Evolutionary conservation across 2,113 vertebrate species (phyloP), one percentile per base, ranked within the genome.

Genomic region (Abramis brama): DNA sequence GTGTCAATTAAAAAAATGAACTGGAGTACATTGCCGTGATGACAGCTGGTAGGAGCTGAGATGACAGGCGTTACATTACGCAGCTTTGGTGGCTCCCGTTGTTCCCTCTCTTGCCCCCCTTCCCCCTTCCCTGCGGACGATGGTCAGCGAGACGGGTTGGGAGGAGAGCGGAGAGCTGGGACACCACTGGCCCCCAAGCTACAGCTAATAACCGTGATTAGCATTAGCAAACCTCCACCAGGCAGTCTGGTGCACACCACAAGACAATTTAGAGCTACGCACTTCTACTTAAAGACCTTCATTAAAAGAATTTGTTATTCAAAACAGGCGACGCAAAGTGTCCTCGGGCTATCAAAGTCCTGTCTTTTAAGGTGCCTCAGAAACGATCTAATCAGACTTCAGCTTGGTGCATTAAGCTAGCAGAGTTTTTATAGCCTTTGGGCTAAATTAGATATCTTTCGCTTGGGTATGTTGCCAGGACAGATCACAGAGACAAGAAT

Each of bases 1-100:
- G 97, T 97, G 97, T 97, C 97, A 97, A 99, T 99, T 98, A 99
- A 96, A 97, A 96, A 94, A 95, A 99, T 98, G 96, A 97, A 94
- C 94, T 94, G 92, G 88, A 85, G 85, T 2, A 85, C 94, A 91
- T 96, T 91, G 93, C 89, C 89, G 90, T 92, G 93, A 92, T 98
- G 97, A 98, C 97, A 98, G 97, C 91, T 93, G 86, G 95, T 94
- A 94, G 96, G 96, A 98, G 95, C 89, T 2, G 94, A 97, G 95
- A 94, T 97, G 97, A 98, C 97, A 99, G 96, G 94, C 94, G 0
- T 94, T 94, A 94, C 90, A 89, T 95, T 91, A 92, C 93, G 94
- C 85, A 93, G 94, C 95, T 95, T 92, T 95, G 96, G 95, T 91
- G 92, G 87, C 92, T 86, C 93, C 87, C 59, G 6, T 23, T 9